Conservation (phyloP, 1,140 invertebrate genomes). For the Hycleus cichorii region DNA sequence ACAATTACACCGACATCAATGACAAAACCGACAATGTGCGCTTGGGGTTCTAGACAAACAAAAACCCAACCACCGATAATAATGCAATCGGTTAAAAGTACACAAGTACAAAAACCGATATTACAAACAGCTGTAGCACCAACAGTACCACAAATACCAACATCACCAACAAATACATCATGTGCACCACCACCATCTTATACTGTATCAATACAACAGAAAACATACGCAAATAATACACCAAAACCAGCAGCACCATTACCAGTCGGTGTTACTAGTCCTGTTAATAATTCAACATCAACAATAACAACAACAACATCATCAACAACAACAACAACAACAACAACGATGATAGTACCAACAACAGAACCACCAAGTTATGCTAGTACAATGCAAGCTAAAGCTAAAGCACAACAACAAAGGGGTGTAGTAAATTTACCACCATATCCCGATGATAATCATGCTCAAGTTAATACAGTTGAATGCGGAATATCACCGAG, state of each 20-base stretch:
- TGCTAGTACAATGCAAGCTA: constrained; percentile 82
- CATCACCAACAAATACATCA: constrained; percentile 42
- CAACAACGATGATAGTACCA: constrained; percentile 50
- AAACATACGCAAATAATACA: constrained; percentile 44
- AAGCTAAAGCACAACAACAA: constrained; percentile 48
- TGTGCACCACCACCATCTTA: constrained; percentile 71
- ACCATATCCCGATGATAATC: constrained; percentile 50
- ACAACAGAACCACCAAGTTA: constrained; percentile 88
- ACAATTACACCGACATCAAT: constrained; percentile 51
- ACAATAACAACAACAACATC: constrained; percentile 57
- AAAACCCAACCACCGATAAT: constrained; percentile 86
- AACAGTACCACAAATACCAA: constrained; percentile 57
- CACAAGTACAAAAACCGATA: constrained; percentile 88
- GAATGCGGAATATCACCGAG: constrained; percentile 44
- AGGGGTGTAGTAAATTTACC: constrained; percentile 47
- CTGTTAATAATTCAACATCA: constrained; percentile 21
- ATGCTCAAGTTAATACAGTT: constrained; percentile 38
- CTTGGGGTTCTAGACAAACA: constrained; percentile 71
- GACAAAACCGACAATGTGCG: constrained; percentile 63
- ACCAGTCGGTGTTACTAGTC: constrained; percentile 42
- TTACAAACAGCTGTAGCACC: constrained; percentile 89
- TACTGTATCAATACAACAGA: constrained; percentile 70
- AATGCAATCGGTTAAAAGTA: constrained; percentile 93
- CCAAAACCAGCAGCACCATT: constrained; percentile 50
- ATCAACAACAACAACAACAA: constrained; percentile 65